Evolutionary conservation across 1,140 invertebrate species (phyloP), one percentile per base, ranked within the genome.

Genomic region (Dolichoris vasculosae): DNA sequence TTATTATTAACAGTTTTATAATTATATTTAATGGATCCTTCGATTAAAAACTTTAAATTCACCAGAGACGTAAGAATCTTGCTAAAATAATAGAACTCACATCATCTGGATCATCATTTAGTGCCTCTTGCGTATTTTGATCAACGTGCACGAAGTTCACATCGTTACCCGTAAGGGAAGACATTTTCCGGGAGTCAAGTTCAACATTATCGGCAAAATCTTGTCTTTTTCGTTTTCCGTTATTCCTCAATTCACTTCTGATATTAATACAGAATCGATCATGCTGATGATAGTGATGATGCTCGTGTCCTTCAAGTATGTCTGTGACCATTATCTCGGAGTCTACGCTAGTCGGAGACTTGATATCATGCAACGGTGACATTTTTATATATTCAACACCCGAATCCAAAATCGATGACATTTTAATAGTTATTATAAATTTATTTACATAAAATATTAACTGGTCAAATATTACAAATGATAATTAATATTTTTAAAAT

Each of bases 141-240:
- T 94, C 93, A 35, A 94, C 94, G 75, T 95, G 92, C 23, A 95
- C 94, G 88, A 95, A 95, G 8, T 93, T 92, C 30, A 95, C 95
- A 88, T 95, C 94, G 89, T 95, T 94, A 80, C 89, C 90, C 11
- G 89, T 86, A 35, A 93, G 90, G 64, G 92, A 91, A 30, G 93
- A 90, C 87, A 93, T 89, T 89, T 94, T 94, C 89, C 94, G 91
- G 20, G 93, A 91, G 64, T 89, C 91, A 7, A 94, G 87, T 76
- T 93, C 92, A 64, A 93, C 92, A 55, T 91, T 92, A 71, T 93
- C 92, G 11, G 90, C 90, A 86, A 93, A 90, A 81, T 90, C 87
- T 78, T 93, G 91, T 32, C 90, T 90, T 86, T 93, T 93, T 26
- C 86, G 84, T 17, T 87, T 86, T 30, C 40, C 48, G 6, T 2